Base-by-base conservation (phyloP, 2,113 vertebrate genomes). In the Sciurus niger region DNA sequence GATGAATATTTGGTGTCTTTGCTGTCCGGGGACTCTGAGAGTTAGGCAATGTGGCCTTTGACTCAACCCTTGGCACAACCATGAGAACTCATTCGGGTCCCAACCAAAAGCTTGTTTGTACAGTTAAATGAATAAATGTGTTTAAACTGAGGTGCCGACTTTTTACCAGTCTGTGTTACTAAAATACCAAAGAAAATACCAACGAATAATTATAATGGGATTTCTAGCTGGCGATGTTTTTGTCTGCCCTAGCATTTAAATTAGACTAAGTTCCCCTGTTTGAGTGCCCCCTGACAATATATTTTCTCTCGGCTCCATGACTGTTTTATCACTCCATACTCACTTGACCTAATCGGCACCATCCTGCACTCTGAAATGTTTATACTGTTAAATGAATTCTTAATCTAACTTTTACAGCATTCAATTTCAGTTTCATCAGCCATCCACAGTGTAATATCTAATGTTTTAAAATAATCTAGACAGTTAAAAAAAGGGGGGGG, bases 231-330 rank as follows among this genome's bases (percentile, higher is more conserved):
- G 40, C 0, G 11, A 74, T 95, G 76, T 94, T 96, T 94, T 95
- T 85, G 83, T 95, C 96, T 93, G 77, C 67, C 97, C 10, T 96
- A 96, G 96, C 93, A 89, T 96, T 96, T 96, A 97, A 98, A 98
- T 98, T 68, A 93, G 48, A 85, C 65, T 60, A 96, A 92, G 90
- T 96, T 97, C 96, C 85, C 90, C 89, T 96, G 65, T 97, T 98
- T 97, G 95, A 98, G 96, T 98, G 90, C 97, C 94, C 95, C 98
- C 96, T 96, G 86, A 98, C 98, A 97, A 96, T 98, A 92, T 96
- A 96, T 96, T 96, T 98, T 97, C 98, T 97, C 92, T 97, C 87
- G 97, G 97, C 93, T 97, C 83, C 60, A 79, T 72, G 9, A 85
- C 94, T 98, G 90, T 96, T 98, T 98, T 95, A 96, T 97, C 82